These are phyloP conservation scores for Procambarus clarkii DNA, from an alignment of 1,140 invertebrate species.

Conservation along the genomic window DNA sequence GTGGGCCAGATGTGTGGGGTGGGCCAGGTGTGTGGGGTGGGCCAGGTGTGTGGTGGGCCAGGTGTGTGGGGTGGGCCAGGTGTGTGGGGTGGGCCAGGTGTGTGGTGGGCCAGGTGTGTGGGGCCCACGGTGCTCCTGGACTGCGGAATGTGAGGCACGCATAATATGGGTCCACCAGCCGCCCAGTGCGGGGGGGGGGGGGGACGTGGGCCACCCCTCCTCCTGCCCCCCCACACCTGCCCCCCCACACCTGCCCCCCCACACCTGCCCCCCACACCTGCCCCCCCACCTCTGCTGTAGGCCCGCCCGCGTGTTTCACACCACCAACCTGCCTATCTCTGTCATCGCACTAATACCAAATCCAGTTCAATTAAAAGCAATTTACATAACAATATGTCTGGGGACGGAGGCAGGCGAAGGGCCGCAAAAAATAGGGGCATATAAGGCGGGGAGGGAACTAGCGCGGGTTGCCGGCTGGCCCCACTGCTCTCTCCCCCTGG, in stretches of 20 bases:
- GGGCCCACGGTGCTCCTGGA: no score
- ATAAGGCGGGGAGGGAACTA: constrained; percentile 48
- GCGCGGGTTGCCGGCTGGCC: not conserved
- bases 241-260: not conserved
- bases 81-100: no score
- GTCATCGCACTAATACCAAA: constrained; percentile 66
- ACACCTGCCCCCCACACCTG: no score
- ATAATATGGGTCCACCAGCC: constrained; percentile 24
- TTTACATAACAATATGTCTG: constrained; percentile 71
- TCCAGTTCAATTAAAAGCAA: constrained; percentile 68
- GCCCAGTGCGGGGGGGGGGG: not conserved
- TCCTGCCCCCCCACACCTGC: not conserved
- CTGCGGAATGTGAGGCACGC: not conserved
- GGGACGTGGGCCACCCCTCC: not conserved
- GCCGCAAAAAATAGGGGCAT: constrained; percentile 55
- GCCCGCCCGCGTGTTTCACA: not conserved
- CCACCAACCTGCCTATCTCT: constrained; percentile 44
- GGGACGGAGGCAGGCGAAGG: constrained; percentile 47
- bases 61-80: no score
- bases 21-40: no score
- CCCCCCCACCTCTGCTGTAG: not conserved
- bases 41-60: no score
- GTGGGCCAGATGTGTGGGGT: no score
- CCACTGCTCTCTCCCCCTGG: no score
- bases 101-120: no score